Evolutionary conservation across 2,113 vertebrate species (phyloP), one percentile per base, ranked within the genome.

Genomic region (Bambusicola thoracicus): DNA sequence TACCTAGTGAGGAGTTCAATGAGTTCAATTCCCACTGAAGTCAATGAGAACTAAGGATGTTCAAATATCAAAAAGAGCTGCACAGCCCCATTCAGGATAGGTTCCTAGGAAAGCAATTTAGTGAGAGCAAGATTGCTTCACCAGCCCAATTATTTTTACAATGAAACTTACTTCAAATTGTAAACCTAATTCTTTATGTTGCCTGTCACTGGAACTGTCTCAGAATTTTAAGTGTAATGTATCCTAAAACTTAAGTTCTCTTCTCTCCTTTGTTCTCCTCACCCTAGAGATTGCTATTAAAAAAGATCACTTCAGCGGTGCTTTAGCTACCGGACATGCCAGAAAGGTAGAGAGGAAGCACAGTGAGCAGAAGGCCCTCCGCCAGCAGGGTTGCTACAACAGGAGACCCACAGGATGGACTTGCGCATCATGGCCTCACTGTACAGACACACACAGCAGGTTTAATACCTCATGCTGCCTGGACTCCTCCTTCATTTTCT

Each of bases 81-180:
- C 67, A 62, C 58, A 90, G 88, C 19, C n/a, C 63, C 55, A 6
- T 58, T 78, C 92, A 91, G 86, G 78, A 92, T 27, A 76, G 58
- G 49, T 6, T 93, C 74, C 81, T 69, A 8, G 7, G 89, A 97
- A 97, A 97, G 96, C 97, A 97, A 97, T 98, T 96, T 97, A 90
- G 85, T 55, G 62, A 92, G 69, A 96, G 43, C 40, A 63, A 97
- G 92, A 97, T 96, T 97, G 95, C 96, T 97, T 96, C 65, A 90
- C 72, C 77, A 93, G 59, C 73, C 93, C 95, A 96, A 97, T 97
- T 98, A 97, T 95, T 94, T 53, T 96, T 92, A 96, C 81, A 84
- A 75, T 0, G 0, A 75, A 93, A 93, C 93, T 96, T 94, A 80
- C 86, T 91, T 97, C 88, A 94, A 96, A 96, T 96, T 95, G 89